Evolutionary conservation across 1,140 invertebrate species (phyloP), one percentile per base, ranked within the genome.

Genomic region (Wasmannia auropunctata): DNA sequence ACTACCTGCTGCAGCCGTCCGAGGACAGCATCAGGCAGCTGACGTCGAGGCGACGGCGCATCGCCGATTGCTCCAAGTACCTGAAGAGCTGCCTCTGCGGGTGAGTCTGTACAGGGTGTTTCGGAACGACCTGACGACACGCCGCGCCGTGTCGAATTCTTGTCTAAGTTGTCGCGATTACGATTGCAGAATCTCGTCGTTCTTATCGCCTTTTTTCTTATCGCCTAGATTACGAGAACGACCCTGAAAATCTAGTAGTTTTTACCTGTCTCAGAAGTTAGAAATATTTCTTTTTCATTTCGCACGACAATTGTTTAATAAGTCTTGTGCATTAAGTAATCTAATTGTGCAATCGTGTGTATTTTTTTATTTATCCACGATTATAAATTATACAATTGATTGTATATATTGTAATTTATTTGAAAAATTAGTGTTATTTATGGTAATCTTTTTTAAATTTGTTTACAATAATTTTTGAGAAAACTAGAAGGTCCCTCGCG

Each of bases 1-100:
- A 97, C 89, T 96, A 96, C 93, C 95, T 97, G 85, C 93, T 97
- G 74, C 95, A 95, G 70, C 95, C 95, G 49, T 90, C 95, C 19
- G 93, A 95, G 81, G 91, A 94, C 87, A 94, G 92, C 88, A 93
- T 94, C 49, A 85, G 92, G 28, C 90, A 94, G 16, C 85, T 94
- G 49, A 90, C 93, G 6, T 88, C 84, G 16, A 90, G 91, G 76
- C 94, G 93, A 62, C 90, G 93, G 65, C 91, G 92, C 76, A 88
- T 94, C 16, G 93, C 91, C 58, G 91, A 93, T 75, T 95, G 94
- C 79, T 93, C 92, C 19, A 89, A 92, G 89, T 93, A 93, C 75
- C 63, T 95, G 74, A 94, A 92, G 86, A 91, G 93, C 88, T 92
- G 95, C 70, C 90, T 96, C 31, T 96, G 96, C 88, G 95, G 96